Evolutionary conservation across 2,797 vertebrate species (phyloP).

Genomic region (Coranthus polyacanthus): DNA sequence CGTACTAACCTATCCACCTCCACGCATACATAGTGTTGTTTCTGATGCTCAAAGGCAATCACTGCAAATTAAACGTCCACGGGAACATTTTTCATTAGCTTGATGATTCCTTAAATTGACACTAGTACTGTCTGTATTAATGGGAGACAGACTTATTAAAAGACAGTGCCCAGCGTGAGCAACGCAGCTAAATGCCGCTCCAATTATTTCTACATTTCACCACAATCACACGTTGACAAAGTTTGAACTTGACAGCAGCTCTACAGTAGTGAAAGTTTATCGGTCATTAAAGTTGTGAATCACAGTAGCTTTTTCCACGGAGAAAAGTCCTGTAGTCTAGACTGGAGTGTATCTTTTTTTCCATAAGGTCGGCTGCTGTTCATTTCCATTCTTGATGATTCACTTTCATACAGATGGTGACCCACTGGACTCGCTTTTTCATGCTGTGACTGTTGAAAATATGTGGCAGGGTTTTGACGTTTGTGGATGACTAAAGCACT

Average conservation of each 20-base stretch:
- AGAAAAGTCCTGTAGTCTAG: not conserved
- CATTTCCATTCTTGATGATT: slow-evolving; percentile 39
- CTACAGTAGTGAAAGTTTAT: not conserved
- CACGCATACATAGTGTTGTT: slow-evolving; percentile 42
- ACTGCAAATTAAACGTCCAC: slow-evolving; percentile 48
- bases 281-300: not conserved
- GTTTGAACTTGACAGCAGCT: not conserved
- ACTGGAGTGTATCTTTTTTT: slow-evolving; percentile 1
- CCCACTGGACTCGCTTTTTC: slow-evolving; percentile 30
- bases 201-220: slow-evolving; percentile 21
- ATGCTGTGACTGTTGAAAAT: slow-evolving; percentile 9
- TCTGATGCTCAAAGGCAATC: slow-evolving; percentile 59
- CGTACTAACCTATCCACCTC: slow-evolving; percentile 63
- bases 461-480: slow-evolving; percentile 21
- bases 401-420: slow-evolving; percentile 30
- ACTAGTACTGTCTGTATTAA: slow-evolving; percentile 14
- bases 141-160: slow-evolving; percentile 20
- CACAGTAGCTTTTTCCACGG: too few species aligned
- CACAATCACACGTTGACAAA: slow-evolving; percentile 5
- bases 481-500: slow-evolving; percentile 27
- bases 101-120: slow-evolving; percentile 42
- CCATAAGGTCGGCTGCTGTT: not conserved
- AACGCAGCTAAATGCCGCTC: not conserved
- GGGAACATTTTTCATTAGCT: slow-evolving; percentile 51
- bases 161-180: slow-evolving; percentile 16